Evolutionary conservation across 2,797 vertebrate genomes (phyloP), one percentile per base, ranked within the genome.

Genomic region (Enteromius paludinosus): DNA sequence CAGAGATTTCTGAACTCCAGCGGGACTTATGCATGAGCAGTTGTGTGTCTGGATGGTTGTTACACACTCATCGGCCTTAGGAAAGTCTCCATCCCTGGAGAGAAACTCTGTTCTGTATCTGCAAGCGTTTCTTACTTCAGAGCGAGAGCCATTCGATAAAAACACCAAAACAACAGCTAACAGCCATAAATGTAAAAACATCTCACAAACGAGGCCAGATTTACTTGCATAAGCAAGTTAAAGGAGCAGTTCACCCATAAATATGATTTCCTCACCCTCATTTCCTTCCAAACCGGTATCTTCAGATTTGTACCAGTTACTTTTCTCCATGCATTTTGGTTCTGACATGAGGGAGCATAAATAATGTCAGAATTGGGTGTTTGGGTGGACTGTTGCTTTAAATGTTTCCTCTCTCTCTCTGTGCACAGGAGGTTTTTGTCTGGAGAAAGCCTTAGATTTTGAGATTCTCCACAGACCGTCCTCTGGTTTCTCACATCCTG

Each of bases 401-500:
- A 70, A 33, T 43, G 25, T 43, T 12, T 59, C 23, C 20, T 17
- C 20, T 38, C 52, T 11, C 47, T 62, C 41, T 62, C 41, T 69
- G n/a, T 56, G 35, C 28, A 14, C 71, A 17, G 30, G 3, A 18
- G 45, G 66, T 30, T 54, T 47, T 52, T 8, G 18, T 49, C 66
- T 78, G 33, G 23, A 72, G 43, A 72, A 62, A 54, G 70, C 62
- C n/a, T 70, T 69, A 69, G 64, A 54, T 38, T 87, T 66, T 61
- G 66, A 83, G 56, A 74, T 49, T 75, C 87, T 89, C 86, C 80
- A 56, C 91, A 89, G 87, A 86, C 85, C 80, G 62, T 81, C 76
- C 84, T 70, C 83, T 89, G 87, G 83, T 88, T 88, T 89, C 89
- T 89, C 84, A 92, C 79, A 86, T 87, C 91, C 85, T 79, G 81